Percentiles rank a stretch among this genome's conserved stretches.
Conservation (phyloP, 2,797 vertebrate species). For the Clarias laeviceps region DNA sequence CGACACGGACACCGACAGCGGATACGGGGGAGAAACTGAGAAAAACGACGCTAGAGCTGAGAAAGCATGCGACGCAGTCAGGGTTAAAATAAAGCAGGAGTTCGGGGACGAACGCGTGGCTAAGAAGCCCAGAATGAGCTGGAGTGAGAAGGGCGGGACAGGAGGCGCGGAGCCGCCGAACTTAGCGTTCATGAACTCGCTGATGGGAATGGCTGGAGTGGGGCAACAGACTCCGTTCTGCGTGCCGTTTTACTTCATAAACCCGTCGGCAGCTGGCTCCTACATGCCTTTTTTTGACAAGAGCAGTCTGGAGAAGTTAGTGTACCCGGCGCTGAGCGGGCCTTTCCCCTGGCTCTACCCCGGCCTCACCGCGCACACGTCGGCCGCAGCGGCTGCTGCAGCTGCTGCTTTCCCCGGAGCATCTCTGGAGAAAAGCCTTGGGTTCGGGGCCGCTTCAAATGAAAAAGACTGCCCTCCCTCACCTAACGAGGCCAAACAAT, state of each 20-base stretch:
- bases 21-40: conserved; percentile 91
- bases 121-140: conserved; percentile 84
- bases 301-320: conserved; percentile 85
- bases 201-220: conserved; percentile 84
- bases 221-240: conserved; percentile 90
- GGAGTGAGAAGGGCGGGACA: conserved; percentile 52
- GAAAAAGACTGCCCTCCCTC: conserved; percentile 65
- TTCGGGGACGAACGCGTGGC: conserved; percentile 81
- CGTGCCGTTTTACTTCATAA: conserved; percentile 93
- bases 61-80: conserved; percentile 46
- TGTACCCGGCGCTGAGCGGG: conserved; percentile 78
- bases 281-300: conserved; percentile 93
- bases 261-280: conserved; percentile 87
- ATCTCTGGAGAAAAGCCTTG: conserved; percentile 73
- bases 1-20: conserved; percentile 97
- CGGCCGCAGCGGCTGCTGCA: conserved; percentile 71
- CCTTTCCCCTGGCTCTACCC: conserved; percentile 89
- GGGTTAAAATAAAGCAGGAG: conserved; percentile 86
- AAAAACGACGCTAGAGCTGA: conserved; percentile 71
- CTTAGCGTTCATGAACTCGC: conserved; percentile 84
- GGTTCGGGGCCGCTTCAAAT: conserved; percentile 65
- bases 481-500: conserved; percentile 62
- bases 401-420: conserved; percentile 80
- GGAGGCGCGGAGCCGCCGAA: conserved; percentile 66
- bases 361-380: conserved; percentile 75